Base-by-base conservation (phyloP, 2,888 invertebrate species). In the Venustoraphidia nigricollis region DNA sequence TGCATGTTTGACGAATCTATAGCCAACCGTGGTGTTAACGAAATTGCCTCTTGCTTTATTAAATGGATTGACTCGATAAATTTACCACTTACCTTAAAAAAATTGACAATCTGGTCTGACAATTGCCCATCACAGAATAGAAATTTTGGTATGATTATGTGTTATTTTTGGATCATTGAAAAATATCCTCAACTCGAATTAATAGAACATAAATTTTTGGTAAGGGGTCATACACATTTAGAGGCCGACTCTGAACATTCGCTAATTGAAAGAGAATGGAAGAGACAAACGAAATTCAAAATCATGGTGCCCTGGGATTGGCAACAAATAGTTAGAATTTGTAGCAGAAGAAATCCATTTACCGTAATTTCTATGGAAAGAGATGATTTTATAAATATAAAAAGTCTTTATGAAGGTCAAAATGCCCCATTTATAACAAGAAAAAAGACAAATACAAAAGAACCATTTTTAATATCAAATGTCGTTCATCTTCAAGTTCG, bases 1-100 rank as follows among this genome's bases (percentile, higher is more conserved):
- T 45, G 48, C n/a, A 50, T 54, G 53, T 55, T 52, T 53, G 52
- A 55, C 44, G 53, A 55, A 46, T 51, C 52, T 41, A 44, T 53
- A 38, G 50, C 51, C 37, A 53, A 51, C 36, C 49, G 53, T 45
- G 56, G 55, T 14, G 52, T 50, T 36, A 54, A 54, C 51, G 51
- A 56, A 53, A 51, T 53, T 46, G 51, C 53, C 1, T 56, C 54
- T 34, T 52, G 51, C 46, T n/a, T 55, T 38, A 43, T 55, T 42
- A 53, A 53, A 49, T 53, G 46, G 27, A 41, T 45, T 43, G 39
- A 46, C 49, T 44, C 17, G 17, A 17, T 17, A 17, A 17, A 17
- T 17, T 17, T 17, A 17, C 17, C 17, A 17, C 17, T 17, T 17
- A 17, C 17, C 17, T 17, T 17, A 17, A 17, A 17, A 17, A 17